These are phyloP conservation scores for Hippocampus abdominalis DNA, from an alignment of 2,113 vertebrate genomes.

Conservation along the genomic window DNA sequence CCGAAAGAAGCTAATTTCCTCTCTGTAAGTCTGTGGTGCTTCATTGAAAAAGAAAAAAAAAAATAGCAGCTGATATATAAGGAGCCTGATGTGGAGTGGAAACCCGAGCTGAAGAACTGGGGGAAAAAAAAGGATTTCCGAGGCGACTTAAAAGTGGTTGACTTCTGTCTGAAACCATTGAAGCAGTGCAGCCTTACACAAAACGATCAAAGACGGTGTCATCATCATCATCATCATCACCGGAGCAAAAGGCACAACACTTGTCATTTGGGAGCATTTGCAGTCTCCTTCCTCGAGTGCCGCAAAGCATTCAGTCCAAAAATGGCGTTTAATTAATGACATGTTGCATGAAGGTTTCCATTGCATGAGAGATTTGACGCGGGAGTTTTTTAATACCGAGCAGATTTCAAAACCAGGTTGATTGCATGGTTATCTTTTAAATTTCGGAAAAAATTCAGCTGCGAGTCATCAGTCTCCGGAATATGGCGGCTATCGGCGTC, in stretches of 20 bases:
- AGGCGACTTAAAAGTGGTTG: conserved; percentile 18
- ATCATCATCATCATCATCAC: conserved; percentile 21
- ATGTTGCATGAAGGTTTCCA: not conserved
- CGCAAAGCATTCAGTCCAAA: not conserved
- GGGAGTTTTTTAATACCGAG: conserved; percentile 5
- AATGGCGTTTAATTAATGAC: not conserved
- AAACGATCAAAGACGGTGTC: conserved; percentile 19
- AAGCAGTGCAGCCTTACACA: conserved; percentile 26
- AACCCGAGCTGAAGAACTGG: conserved; percentile 22
- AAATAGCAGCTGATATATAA: conserved; percentile 35
- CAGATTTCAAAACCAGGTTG: conserved; percentile 21
- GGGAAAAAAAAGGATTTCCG: conserved; percentile 13
- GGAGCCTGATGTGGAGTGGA: conserved; percentile 8
- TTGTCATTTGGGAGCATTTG: conserved; percentile 9
- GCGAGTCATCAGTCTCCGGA: conserved; percentile 22
- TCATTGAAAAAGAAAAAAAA: conserved; percentile 16
- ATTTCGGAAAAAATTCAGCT: conserved; percentile 1
- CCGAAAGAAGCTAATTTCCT: conserved; percentile 11
- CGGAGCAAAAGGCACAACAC: conserved; percentile 1
- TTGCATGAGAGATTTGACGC: conserved; percentile 13
- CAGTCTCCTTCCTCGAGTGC: conserved; percentile 1
- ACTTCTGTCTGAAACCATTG: conserved; percentile 7
- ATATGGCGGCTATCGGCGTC: conserved; percentile 30
- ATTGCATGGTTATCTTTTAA: conserved; percentile 6
- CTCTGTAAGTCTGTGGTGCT: conserved; percentile 23